A percentile compares a stretch with the other conserved stretches of the same genome.
These are phyloP conservation scores for Microctenopoma stevenorrisi DNA, from an alignment of 2,797 vertebrate genomes.

Conservation along the genomic window DNA sequence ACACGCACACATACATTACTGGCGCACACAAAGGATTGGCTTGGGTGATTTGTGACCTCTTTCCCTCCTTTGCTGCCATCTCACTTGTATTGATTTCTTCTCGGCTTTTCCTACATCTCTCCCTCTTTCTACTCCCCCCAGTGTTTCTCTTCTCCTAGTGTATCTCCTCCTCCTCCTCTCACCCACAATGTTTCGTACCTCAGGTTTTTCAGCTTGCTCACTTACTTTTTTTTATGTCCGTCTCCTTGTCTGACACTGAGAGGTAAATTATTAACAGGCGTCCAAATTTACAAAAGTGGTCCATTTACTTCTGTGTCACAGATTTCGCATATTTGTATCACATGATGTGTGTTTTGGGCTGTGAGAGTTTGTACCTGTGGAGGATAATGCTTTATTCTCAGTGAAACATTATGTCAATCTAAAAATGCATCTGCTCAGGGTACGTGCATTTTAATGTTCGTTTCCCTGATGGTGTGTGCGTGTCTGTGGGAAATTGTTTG, in stretches of 20 bases:
- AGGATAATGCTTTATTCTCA: neutral
- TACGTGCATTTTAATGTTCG: conserved; percentile 31
- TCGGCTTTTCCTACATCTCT: conserved; percentile 57
- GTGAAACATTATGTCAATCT: neutral
- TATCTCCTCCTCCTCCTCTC: conserved; percentile 13
- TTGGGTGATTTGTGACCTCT: conserved; percentile 79
- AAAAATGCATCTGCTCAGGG: neutral
- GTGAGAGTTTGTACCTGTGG: conserved; percentile 6
- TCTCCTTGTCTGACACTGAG: conserved; percentile 21
- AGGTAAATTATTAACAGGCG: conserved; percentile 66
- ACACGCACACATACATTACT: conserved; percentile 43
- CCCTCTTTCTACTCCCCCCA: conserved; percentile 49
- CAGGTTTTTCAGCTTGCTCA: conserved; percentile 6
- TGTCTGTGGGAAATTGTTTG: conserved; percentile 27
- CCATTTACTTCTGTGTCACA: conserved; percentile 51
- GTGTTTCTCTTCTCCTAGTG: conserved; percentile 40
- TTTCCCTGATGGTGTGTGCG: conserved; percentile 16
- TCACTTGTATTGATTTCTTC: conserved; percentile 75
- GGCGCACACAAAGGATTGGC: conserved; percentile 63
- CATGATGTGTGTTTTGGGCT: conserved; percentile 7
- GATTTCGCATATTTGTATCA: conserved; percentile 18
- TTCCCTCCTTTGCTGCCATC: conserved; percentile 78
- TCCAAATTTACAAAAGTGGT: conserved; percentile 54
- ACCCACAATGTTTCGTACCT: conserved; percentile 31
- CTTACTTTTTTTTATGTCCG: conserved; percentile 1